A percentile compares a stretch with the other conserved stretches of the same genome.
phyloP scores from a whole-genome alignment of 2,797 vertebrate species.

The Stomatorhinus walkeri region DNA sequence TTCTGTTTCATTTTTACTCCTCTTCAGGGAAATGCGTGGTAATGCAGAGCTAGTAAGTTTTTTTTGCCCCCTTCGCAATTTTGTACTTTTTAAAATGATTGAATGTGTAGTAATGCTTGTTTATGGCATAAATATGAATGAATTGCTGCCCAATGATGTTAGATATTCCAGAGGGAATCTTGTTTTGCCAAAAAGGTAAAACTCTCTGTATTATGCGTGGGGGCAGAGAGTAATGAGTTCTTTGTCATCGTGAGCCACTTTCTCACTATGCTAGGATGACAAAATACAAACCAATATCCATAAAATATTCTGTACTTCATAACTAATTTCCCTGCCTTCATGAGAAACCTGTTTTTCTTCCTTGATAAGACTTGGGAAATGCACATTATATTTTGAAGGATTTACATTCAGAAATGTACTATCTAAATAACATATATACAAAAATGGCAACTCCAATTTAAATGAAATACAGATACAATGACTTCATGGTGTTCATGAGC shows the following conservation, averaged over 20 bases:
- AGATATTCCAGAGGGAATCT: background rate
- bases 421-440: background rate
- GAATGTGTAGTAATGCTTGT: background rate
- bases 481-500: background rate
- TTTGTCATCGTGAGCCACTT: background rate
- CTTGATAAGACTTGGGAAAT: background rate
- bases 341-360: background rate
- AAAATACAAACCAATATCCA: background rate
- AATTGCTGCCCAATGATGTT: background rate
- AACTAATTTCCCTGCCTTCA: background rate
- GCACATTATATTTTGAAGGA: background rate
- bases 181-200: background rate
- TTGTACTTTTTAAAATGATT: background rate
- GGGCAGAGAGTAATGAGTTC: background rate
- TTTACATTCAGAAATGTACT: background rate
- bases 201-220: background rate
- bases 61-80: background rate
- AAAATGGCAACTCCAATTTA: background rate
- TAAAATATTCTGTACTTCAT: background rate
- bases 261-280: background rate
- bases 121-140: background rate
- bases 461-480: background rate
- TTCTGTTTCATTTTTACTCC: background rate
- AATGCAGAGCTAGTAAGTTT: background rate
- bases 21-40: background rate